A percentile compares a stretch with the other conserved stretches of the same genome.
Conservation (phyloP, 2,113 vertebrate species). For the Sterrhoptilus dennistouni region DNA sequence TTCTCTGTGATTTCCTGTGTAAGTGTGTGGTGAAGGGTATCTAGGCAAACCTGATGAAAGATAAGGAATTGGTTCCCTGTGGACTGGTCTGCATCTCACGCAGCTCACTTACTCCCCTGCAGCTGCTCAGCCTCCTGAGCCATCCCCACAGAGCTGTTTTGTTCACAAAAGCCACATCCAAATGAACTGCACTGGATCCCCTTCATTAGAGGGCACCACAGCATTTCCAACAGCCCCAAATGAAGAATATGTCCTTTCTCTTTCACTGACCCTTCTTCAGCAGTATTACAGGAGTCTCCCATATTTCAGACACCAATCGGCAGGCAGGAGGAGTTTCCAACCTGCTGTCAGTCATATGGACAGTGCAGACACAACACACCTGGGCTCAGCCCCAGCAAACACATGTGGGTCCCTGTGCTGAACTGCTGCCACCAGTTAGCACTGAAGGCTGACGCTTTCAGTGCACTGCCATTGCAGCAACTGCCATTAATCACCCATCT, state of each 20-base stretch:
- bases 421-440: not conserved
- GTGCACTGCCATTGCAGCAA: not conserved
- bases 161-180: not conserved
- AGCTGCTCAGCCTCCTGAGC: not conserved
- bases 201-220: not conserved
- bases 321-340: not conserved
- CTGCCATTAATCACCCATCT: not conserved
- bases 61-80: not conserved
- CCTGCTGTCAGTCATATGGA: fast-evolving
- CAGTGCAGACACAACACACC: not conserved
- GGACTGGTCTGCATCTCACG: not conserved
- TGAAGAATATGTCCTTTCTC: not conserved
- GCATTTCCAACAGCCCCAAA: not conserved
- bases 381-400: not conserved
- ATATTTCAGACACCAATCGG: fast-evolving
- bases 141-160: not conserved
- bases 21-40: not conserved
- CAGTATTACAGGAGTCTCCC: not conserved
- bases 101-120: not conserved
- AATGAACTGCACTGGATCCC: not conserved
- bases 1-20: not conserved
- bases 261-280: not conserved
- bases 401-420: fast-evolving
- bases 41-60: not conserved
- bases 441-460: too few species aligned